A percentile compares a stretch with the other conserved stretches of the same genome.
These are phyloP conservation scores for Danio aesculapii DNA, from an alignment of 2,797 vertebrate species.

Conservation along the genomic window DNA sequence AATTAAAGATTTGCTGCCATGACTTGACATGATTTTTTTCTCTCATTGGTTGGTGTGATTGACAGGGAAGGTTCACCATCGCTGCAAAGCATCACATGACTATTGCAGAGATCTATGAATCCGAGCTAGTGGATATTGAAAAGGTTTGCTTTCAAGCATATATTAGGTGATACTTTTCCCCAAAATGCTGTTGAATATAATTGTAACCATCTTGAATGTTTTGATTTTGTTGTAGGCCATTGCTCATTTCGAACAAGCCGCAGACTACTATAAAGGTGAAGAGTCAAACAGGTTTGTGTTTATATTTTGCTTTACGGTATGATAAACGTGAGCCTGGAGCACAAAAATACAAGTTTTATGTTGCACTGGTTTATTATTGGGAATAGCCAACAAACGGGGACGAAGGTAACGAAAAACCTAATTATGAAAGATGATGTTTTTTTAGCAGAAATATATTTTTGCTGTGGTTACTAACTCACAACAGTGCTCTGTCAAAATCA, in stretches of 20 bases:
- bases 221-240: conserved; percentile 74
- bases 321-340: no score
- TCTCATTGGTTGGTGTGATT: conserved; percentile 65
- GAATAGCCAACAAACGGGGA: no score
- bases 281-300: conserved; percentile 82
- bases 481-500: no score
- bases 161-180: background rate
- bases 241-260: conserved; percentile 85
- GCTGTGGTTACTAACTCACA: no score
- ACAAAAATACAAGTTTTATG: no score
- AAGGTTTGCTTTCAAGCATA: conserved; percentile 45
- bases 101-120: conserved; percentile 70
- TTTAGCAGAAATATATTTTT: no score
- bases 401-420: no score
- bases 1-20: no score
- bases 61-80: conserved; percentile 79
- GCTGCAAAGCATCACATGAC: conserved; percentile 85
- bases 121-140: conserved; percentile 65
- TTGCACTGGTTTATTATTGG: no score
- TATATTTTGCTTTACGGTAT: background rate
- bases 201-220: background rate
- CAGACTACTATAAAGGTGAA: conserved; percentile 86
- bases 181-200: background rate
- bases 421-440: no score
- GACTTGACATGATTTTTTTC: background rate